Base-by-base conservation (phyloP, 2,888 invertebrate species). In the Andrena flavipes region DNA sequence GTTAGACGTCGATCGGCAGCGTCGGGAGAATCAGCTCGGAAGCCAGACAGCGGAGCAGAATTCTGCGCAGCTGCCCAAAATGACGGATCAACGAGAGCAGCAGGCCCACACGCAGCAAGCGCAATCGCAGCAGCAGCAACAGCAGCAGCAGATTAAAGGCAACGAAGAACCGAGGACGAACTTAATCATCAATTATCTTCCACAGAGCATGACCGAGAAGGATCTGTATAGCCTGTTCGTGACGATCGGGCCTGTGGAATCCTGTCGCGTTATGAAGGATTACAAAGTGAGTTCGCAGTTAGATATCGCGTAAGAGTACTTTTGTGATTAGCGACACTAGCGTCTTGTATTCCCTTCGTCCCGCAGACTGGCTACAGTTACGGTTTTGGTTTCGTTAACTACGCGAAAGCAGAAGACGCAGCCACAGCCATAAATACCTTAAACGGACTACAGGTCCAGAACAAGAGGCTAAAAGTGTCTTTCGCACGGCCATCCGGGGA, bases 381-480 rank as follows among this genome's bases (percentile, higher is more conserved):
- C 94, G 99, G 99, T 59, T 99, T 98, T 94, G 99, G 98, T 56
- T 99, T 99, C 94, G 98, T 99, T 63, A 98, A 99, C 94, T 99
- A 97, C 94, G 96, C 96, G 72, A 96, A 96, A 79, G 97, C 97
- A 85, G 97, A 97, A 92, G 98, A 98, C 94, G 98, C 99, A 51
- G 94, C 96, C 74, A 96, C 97, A 88, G 99, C 99, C 65, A 98
- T 99, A 86, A 96, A 96, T 90, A 96, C 97, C 60, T 95, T 98
- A 91, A 98, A 99, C 94, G 98, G 98, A 48, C 96, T 97, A 87
- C 97, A 97, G 94, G 96, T 98, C 89, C 97, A 98, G 94, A 98
- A 98, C 94, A 99, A 99, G 94, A 96, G 97, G 91, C 96, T 99
- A 94, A 99, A 99, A 96, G 98, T 98, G 77, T 98, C 99, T 69